Base-by-base conservation (phyloP, 2,797 vertebrate genomes). In the Brotogeris chrysoptera region DNA sequence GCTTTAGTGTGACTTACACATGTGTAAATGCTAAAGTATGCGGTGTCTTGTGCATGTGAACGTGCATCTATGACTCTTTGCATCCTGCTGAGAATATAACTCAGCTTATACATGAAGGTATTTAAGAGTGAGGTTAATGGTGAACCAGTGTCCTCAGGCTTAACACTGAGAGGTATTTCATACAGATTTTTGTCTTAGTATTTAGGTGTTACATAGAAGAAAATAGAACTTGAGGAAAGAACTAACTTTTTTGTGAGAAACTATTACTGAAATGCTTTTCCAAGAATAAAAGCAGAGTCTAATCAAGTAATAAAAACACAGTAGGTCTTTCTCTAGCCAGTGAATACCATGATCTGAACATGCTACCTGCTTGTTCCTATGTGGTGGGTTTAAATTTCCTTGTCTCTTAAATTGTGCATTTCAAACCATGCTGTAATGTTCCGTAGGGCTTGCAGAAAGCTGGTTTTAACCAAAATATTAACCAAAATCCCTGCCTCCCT, bases 381-480 rank as follows among this genome's bases (percentile, higher is more conserved):
- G 57, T 39, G 85, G 6, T 68, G 71, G 3, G 2, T 68, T 63
- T 81, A 49, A 77, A 78, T 25, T 57, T 84, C 55, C 38, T 59
- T 64, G 24, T 70, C 50, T 46, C n/a, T 74, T 39, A 34, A 80
- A 73, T 43, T 39, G 3, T 32, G 32, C 63, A 36, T 81, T 39
- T 72, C 69, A 50, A 69, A 85, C 50, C 74, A 53, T 32, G 44
- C 47, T 85, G 28, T 46, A 46, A 13, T 92, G 13, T 25, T 66
- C 66, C 38, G 63, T 13, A 73, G 92, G 93, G 92, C 94, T 97
- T 96, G 83, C 90, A 95, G 96, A 93, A 90, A 91, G 79, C 60
- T 84, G 46, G 6, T 88, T 73, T 89, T 82, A 68, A 74, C 60
- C 61, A 69, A 32, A 69, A 32, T 60, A 78, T 84, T 94, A 88